Evolutionary conservation across 37 sponge, comb jelly and placozoan genomes (phyloP).

Genomic region (Agelas oroides): DNA sequence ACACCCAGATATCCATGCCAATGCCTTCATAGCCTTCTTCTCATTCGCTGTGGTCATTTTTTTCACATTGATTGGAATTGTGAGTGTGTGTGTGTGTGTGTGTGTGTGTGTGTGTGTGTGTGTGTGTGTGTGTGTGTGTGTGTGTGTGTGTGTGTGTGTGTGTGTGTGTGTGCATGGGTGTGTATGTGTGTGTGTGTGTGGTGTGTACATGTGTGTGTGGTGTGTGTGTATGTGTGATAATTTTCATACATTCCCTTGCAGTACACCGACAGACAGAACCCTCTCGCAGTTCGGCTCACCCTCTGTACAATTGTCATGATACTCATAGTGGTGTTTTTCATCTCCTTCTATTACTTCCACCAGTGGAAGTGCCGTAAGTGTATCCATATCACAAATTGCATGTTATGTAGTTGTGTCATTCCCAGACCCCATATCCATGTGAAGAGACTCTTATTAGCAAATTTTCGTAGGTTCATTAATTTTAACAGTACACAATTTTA

Average conservation of each 20-base stretch:
- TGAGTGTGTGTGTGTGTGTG: conserved; percentile 12
- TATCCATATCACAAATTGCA: no score
- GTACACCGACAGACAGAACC: conserved; percentile 33
- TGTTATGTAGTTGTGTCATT: no score
- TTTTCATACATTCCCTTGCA: not conserved
- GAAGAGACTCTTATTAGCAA: no score
- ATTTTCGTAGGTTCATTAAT: no score
- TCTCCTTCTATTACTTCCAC: conserved; percentile 72
- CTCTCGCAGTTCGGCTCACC: conserved; percentile 31
- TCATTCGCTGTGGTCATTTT: conserved; percentile 85
- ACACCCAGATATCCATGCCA: conserved; percentile 91
- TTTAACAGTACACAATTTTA: no score
- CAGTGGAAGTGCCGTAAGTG: conserved; percentile 25
- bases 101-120: not conserved
- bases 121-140: not conserved
- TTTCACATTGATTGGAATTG: conserved; percentile 83
- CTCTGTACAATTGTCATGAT: conserved; percentile 18
- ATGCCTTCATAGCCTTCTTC: conserved; percentile 91
- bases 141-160: not conserved
- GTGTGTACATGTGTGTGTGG: not conserved
- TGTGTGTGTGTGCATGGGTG: not conserved
- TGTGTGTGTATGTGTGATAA: not conserved
- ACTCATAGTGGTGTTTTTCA: conserved; percentile 31
- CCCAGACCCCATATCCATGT: no score
- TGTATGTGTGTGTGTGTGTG: conserved; percentile 1